A percentile compares a stretch with the other conserved stretches of the same genome.
Conservation (phyloP, 2,888 invertebrate species). For the Pollenia angustigena region DNA sequence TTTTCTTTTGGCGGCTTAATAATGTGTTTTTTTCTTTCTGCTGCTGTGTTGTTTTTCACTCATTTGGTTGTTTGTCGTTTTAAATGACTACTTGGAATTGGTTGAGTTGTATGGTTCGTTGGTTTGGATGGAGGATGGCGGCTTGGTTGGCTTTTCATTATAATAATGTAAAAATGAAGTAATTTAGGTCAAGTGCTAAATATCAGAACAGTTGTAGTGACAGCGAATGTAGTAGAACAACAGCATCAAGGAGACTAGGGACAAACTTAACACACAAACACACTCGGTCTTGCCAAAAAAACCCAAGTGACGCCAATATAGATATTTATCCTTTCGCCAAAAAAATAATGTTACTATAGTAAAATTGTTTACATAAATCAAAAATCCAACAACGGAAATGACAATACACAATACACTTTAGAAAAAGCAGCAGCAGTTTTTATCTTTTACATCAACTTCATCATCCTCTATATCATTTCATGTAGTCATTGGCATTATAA, state of each 20-base stretch:
- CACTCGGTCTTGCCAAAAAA: conserved; percentile 38
- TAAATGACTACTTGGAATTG: conserved; percentile 56
- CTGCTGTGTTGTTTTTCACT: conserved; percentile 36
- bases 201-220: conserved; percentile 15
- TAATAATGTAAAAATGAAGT: conserved; percentile 71
- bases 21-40: conserved; percentile 12
- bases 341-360: conserved; percentile 38
- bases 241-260: conserved; percentile 25
- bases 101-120: conserved; percentile 37
- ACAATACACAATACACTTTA: conserved; percentile 11
- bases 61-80: conserved; percentile 63
- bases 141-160: conserved; percentile 67
- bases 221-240: conserved; percentile 16
- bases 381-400: conserved; percentile 33
- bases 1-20: conserved; percentile 71
- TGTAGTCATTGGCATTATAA: background rate
- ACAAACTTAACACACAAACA: conserved; percentile 29
- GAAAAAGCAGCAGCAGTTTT: background rate
- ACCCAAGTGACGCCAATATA: conserved; percentile 62
- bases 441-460: conserved; percentile 7
- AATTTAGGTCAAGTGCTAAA: conserved; percentile 74
- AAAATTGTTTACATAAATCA: conserved; percentile 55
- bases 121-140: conserved; percentile 16
- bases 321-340: conserved; percentile 57
- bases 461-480: background rate